phyloP scores from a whole-genome alignment of 37 sponge, comb jelly and placozoan species.

The Dysidea cf. avara region DNA sequence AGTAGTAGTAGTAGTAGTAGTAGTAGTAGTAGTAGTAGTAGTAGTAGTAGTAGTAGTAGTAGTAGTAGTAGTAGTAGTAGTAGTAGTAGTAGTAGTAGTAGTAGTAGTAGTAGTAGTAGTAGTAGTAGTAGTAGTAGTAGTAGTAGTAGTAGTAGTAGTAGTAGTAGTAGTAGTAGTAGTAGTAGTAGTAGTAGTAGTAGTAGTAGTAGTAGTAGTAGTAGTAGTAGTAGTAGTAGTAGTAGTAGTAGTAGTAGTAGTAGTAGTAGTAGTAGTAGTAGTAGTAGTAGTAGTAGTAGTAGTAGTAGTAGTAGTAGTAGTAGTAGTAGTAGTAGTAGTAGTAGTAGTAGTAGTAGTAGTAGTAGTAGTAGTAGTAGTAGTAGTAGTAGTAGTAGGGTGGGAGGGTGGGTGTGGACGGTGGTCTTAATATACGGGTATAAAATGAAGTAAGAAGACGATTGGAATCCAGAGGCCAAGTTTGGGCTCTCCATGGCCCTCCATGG shows the following conservation, averaged over 20 bases:
- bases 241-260: slow-evolving; percentile 7
- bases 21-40: slow-evolving; percentile 7
- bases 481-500: too few species aligned
- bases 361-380: too few species aligned
- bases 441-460: too few species aligned
- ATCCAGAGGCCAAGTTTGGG: too few species aligned
- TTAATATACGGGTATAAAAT: too few species aligned
- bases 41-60: slow-evolving; percentile 7
- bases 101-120: slow-evolving; percentile 7
- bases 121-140: slow-evolving; percentile 7
- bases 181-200: slow-evolving; percentile 7
- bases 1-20: slow-evolving; percentile 7
- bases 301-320: too few species aligned
- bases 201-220: slow-evolving; percentile 7
- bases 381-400: too few species aligned
- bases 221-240: slow-evolving; percentile 7
- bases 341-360: too few species aligned
- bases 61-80: slow-evolving; percentile 5
- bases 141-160: slow-evolving; percentile 7
- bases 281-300: slow-evolving; percentile 7
- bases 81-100: slow-evolving; percentile 7
- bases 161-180: slow-evolving; percentile 7
- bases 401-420: too few species aligned
- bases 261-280: slow-evolving; percentile 7
- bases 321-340: too few species aligned